A percentile compares a stretch with the other conserved stretches of the same genome.
phyloP scores from a whole-genome alignment of 2,888 invertebrate genomes.

The Amphimallon solstitiale region DNA sequence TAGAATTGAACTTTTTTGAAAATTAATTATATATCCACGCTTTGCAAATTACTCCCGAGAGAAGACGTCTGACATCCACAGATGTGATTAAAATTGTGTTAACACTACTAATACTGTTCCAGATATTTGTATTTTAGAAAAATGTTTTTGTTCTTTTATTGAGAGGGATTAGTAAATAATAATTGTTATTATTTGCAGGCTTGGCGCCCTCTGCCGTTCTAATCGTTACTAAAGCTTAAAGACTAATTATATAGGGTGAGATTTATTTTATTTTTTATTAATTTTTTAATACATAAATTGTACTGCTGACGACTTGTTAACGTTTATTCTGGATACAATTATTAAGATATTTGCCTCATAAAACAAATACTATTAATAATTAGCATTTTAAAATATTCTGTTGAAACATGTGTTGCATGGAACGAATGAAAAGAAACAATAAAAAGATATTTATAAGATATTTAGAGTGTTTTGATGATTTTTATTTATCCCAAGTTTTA shows the following conservation, averaged over 20 bases:
- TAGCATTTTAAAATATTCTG: slow-evolving; percentile 21
- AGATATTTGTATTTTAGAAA: slow-evolving; percentile 4
- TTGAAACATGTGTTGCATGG: slow-evolving; percentile 2
- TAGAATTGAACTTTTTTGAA: too few species aligned
- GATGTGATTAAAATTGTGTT: slow-evolving; percentile 2
- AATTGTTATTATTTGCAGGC: slow-evolving; percentile 72
- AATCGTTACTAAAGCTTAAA: slow-evolving; percentile 73
- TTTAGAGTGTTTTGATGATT: slow-evolving; percentile 2
- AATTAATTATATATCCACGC: too few species aligned
- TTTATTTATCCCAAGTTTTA: slow-evolving; percentile 13
- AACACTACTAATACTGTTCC: neutral
- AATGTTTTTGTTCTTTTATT: too few species aligned
- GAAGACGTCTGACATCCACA: too few species aligned
- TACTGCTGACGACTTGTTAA: neutral
- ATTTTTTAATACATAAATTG: slow-evolving; percentile 20
- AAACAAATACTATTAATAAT: slow-evolving; percentile 2
- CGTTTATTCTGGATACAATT: neutral
- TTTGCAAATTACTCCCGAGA: too few species aligned
- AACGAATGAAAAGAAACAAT: slow-evolving; percentile 2
- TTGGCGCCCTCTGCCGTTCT: slow-evolving; percentile 87
- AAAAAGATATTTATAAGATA: slow-evolving; percentile 21
- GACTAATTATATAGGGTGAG: slow-evolving; percentile 37
- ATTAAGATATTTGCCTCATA: slow-evolving; percentile 2
- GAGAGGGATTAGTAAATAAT: too few species aligned
- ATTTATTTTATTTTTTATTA: slow-evolving; percentile 28